A percentile compares a stretch with the other conserved stretches of the same genome.
Conservation (phyloP, 2,113 vertebrate genomes). For the Onychostoma macrolepis region DNA sequence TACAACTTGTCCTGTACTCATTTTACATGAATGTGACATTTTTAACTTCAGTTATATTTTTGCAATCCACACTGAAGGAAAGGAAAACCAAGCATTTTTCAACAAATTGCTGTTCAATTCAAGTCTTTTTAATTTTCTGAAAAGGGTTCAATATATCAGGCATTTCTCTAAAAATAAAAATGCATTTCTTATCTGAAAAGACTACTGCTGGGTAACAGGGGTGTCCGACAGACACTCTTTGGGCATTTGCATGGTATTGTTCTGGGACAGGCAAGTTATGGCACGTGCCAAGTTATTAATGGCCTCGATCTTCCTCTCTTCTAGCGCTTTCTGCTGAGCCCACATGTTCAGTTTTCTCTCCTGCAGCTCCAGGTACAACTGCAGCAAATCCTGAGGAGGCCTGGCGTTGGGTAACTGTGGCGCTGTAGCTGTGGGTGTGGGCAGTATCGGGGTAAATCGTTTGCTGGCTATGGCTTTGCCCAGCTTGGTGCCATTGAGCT, state of each 20-base stretch:
- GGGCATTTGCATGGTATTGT: slow-evolving; percentile 48
- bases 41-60: background rate
- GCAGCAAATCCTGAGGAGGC: slow-evolving; percentile 76
- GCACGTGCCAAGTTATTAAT: slow-evolving; percentile 79
- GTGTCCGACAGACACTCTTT: slow-evolving; percentile 55
- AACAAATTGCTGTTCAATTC: background rate
- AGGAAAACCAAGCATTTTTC: background rate
- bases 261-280: slow-evolving; percentile 75
- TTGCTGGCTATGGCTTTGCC: slow-evolving; percentile 71
- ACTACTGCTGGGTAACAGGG: background rate
- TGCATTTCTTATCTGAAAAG: background rate
- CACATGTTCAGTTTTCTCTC: slow-evolving; percentile 82
- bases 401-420: slow-evolving; percentile 45
- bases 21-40: background rate
- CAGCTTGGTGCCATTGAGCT: slow-evolving; percentile 64
- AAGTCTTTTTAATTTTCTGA: background rate
- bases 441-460: slow-evolving; percentile 75
- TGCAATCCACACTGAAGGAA: background rate
- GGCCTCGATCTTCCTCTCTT: slow-evolving; percentile 79
- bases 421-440: slow-evolving; percentile 59
- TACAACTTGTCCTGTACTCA: background rate
- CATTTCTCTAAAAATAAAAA: background rate
- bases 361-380: slow-evolving; percentile 80
- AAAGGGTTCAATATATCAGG: background rate
- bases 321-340: slow-evolving; percentile 77